phyloP scores from a whole-genome alignment of 2,113 vertebrate genomes.

The Onychostruthus taczanowskii region DNA sequence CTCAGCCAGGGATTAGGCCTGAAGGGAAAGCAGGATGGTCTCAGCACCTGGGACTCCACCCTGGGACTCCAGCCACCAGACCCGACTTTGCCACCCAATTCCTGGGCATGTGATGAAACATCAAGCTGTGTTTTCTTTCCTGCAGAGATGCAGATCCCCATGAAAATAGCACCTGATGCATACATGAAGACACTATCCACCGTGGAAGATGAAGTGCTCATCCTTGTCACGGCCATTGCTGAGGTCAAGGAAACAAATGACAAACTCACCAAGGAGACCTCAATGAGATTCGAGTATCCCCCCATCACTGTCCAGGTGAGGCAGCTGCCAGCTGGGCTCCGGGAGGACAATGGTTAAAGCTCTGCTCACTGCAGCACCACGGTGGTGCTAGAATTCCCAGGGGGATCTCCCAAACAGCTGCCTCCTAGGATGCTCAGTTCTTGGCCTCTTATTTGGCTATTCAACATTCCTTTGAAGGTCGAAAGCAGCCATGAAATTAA shows the following conservation, averaged over 20 bases:
- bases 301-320: constrained; percentile 69
- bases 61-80: neutral
- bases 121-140: neutral
- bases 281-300: constrained; percentile 46
- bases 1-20: neutral
- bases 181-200: constrained; percentile 29
- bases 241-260: constrained; percentile 15
- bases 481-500: neutral
- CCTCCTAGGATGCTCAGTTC: neutral
- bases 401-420: neutral
- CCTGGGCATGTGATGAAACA: neutral
- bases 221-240: constrained; percentile 17
- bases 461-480: neutral
- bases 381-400: neutral
- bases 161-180: neutral
- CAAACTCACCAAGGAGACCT: constrained; percentile 27
- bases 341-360: neutral
- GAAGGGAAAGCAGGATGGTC: neutral
- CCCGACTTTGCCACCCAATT: neutral
- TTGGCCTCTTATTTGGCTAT: neutral
- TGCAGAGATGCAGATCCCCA: constrained; percentile 35
- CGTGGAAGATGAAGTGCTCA: constrained; percentile 29
- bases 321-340: neutral
- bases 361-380: neutral
- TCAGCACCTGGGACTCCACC: neutral